These are phyloP conservation scores for Cygnus atratus DNA, from an alignment of 2,113 vertebrate species.

Conservation along the genomic window DNA sequence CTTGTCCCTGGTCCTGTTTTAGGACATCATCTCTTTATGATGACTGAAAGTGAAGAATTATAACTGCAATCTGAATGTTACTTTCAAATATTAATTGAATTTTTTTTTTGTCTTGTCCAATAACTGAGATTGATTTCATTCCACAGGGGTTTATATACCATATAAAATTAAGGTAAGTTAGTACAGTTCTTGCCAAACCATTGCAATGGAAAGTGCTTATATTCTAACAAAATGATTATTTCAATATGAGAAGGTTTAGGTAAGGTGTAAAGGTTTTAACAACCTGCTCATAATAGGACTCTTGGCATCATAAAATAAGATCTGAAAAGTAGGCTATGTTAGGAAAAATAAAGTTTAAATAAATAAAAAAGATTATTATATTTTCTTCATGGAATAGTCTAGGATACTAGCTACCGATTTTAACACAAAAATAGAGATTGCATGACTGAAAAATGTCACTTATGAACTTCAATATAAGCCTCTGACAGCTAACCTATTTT, in stretches of 20 bases:
- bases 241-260: neutral
- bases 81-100: neutral
- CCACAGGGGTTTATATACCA: neutral
- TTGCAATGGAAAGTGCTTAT: neutral
- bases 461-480: neutral
- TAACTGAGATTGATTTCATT: slow-evolving; percentile 15
- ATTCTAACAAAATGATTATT: slow-evolving; percentile 1
- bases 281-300: neutral
- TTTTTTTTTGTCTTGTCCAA: neutral
- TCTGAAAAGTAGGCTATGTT: neutral
- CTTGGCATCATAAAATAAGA: neutral
- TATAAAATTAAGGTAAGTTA: slow-evolving; percentile 46
- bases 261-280: neutral
- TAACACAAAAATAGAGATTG: slow-evolving; percentile 9
- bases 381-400: neutral
- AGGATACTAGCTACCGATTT: neutral
- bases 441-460: neutral
- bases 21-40: neutral
- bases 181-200: slow-evolving; percentile 1
- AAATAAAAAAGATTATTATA: neutral
- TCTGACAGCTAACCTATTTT: slow-evolving; percentile 59
- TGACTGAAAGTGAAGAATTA: neutral
- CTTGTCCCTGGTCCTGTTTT: neutral
- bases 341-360: neutral
- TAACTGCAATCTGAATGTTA: neutral